Evolutionary conservation across 2,888 invertebrate species (phyloP).

Genomic region (Drosophila birchii): DNA sequence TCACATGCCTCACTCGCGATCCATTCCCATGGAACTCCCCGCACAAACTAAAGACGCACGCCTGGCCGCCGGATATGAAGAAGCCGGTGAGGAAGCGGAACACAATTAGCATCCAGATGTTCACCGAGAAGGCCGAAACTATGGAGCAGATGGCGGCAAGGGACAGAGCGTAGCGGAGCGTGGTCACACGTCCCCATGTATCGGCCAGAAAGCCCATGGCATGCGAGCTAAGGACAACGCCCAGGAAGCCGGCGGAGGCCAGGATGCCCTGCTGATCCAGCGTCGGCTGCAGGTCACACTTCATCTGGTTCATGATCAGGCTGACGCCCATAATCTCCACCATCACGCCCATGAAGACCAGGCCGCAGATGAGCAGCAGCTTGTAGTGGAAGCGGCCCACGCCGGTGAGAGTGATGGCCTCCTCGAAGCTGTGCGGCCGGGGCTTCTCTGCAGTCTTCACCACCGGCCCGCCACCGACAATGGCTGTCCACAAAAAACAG

Average conservation of each 20-base stretch:
- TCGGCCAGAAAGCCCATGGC: constrained; percentile 93
- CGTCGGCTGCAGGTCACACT: constrained; percentile 88
- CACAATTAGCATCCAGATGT: constrained; percentile 86
- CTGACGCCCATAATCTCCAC: constrained; percentile 89
- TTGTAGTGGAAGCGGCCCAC: constrained; percentile 88
- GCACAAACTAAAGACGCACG: constrained; percentile 87
- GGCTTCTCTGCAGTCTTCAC: constrained; percentile 39
- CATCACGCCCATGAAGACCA: constrained; percentile 88
- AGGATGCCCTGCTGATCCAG: constrained; percentile 87
- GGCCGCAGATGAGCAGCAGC: constrained; percentile 87
- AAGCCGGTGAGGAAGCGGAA: constrained; percentile 89
- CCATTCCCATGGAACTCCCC: constrained; percentile 87
- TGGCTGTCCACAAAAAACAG: neutral
- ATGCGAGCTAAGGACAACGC: constrained; percentile 90
- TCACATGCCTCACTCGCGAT: constrained; percentile 86
- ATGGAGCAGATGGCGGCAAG: constrained; percentile 86
- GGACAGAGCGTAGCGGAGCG: constrained; percentile 86
- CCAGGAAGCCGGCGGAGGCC: constrained; percentile 88
- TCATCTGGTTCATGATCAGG: constrained; percentile 88
- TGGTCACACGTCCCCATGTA: constrained; percentile 88
- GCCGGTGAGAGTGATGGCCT: constrained; percentile 84
- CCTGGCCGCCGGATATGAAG: constrained; percentile 85
- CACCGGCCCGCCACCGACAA: neutral
- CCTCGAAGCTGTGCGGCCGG: constrained; percentile 77
- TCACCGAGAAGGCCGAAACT: constrained; percentile 87